A percentile compares a stretch with the other conserved stretches of the same genome.
Conservation (phyloP, 2,113 vertebrate species). For the Centropus bengalensis region DNA sequence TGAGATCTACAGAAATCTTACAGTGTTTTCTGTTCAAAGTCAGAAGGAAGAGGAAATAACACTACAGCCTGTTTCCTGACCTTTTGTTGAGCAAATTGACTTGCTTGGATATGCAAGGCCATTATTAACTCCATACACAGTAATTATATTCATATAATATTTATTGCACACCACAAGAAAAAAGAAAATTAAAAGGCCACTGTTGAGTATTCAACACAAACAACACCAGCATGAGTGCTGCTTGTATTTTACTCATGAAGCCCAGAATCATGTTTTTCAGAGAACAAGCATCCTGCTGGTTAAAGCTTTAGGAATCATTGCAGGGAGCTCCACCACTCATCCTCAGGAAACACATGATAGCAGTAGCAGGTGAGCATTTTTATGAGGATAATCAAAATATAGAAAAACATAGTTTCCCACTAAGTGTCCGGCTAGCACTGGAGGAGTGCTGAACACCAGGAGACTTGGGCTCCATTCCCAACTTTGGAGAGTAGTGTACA, state of each 20-base stretch:
- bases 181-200: not conserved
- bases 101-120: constrained; percentile 23
- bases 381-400: not conserved
- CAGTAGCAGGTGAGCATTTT: not conserved
- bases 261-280: not conserved
- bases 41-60: not conserved
- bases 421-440: not conserved
- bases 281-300: not conserved
- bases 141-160: constrained; percentile 42
- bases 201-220: not conserved
- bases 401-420: not conserved
- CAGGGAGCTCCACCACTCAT: not conserved
- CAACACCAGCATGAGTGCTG: not conserved
- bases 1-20: constrained; percentile 1
- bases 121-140: constrained; percentile 37
- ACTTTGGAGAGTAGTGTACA: not conserved
- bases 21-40: not conserved
- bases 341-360: not conserved
- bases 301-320: not conserved
- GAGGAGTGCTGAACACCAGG: not conserved
- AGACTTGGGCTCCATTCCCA: not conserved
- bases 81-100: constrained; percentile 37
- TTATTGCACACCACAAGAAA: not conserved
- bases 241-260: not conserved
- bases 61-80: constrained; percentile 15